These are phyloP conservation scores for Mesochorus sp. DNA, from an alignment of 2,888 invertebrate genomes.

Conservation along the genomic window DNA sequence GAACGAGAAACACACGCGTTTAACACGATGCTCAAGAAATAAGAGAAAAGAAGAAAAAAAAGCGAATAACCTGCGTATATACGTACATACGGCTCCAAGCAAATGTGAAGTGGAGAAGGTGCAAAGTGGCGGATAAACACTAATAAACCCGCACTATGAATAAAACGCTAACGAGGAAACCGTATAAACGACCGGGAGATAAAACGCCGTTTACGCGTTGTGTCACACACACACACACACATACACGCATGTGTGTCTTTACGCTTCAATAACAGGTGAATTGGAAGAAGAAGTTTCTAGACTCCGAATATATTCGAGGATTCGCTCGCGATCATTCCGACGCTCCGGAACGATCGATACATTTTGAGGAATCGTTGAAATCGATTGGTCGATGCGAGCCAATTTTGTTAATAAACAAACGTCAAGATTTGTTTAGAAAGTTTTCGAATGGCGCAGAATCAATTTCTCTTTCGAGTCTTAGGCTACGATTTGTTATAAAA, in stretches of 20 bases:
- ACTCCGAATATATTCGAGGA: not conserved
- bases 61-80: constrained; percentile 9
- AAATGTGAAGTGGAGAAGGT: constrained; percentile 66
- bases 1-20: constrained; percentile 31
- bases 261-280: constrained; percentile 31
- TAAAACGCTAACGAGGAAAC: constrained; percentile 74
- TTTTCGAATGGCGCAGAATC: too few species aligned
- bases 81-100: too few species aligned
- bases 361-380: not conserved
- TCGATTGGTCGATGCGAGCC: too few species aligned
- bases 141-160: constrained; percentile 76
- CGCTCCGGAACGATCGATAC: not conserved
- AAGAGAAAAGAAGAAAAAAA: constrained; percentile 20
- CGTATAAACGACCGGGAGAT: constrained; percentile 65
- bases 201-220: constrained; percentile 66
- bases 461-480: too few species aligned
- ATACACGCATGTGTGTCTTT: not conserved
- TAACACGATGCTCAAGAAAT: constrained; percentile 14
- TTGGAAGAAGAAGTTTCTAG: constrained; percentile 5
- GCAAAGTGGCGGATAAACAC: constrained; percentile 76
- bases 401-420: too few species aligned
- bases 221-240: constrained; percentile 30
- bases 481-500: too few species aligned
- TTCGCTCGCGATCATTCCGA: not conserved
- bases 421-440: too few species aligned